Base-by-base conservation (phyloP, 2,888 invertebrate genomes). In the Agrilus mali region DNA sequence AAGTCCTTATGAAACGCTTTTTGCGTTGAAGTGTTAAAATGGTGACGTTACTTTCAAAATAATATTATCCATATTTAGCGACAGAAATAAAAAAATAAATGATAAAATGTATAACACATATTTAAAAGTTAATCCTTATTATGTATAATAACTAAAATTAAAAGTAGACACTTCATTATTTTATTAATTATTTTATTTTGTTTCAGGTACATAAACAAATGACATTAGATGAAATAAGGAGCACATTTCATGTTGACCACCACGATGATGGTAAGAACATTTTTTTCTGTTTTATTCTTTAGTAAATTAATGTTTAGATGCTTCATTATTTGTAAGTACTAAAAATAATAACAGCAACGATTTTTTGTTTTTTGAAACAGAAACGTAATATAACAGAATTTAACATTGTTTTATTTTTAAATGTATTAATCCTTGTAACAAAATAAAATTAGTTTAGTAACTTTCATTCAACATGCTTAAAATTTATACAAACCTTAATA, bases 151-250 rank as follows among this genome's bases (percentile, higher is more conserved):
- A 35, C 35, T 10, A 4, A 35, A 35, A 5, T 16, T 35, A 7
- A 7, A 35, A 15, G 6, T 4, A 7, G 7, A 13, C n/a, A 33
- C n/a, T 35, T 15, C 7, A 35, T 38, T 2, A n/a, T 14, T 12
- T 16, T 15, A 2, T 27, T 8, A 20, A 20, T 20, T 17, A 3
- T 50, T 45, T 53, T 48, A 56, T 55, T 58, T 65, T 63, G 63
- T 80, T 79, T 41, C 81, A 90, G 89, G 77, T 89, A 62, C 90
- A 92, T 75, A 84, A 84, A 71, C 82, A 82, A 64, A 90, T 92
- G 90, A 83, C 85, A 54, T 67, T 77, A 60, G 82, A 85, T 49
- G 89, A 92, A 70, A 71, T 89, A 60, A 75, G 77, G 63, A 78
- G 76, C 60, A 79, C 89, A 51, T 92, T 92, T 70, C 88, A 90